phyloP scores from a whole-genome alignment of 2,113 vertebrate genomes.

The Pampusana beccarii region DNA sequence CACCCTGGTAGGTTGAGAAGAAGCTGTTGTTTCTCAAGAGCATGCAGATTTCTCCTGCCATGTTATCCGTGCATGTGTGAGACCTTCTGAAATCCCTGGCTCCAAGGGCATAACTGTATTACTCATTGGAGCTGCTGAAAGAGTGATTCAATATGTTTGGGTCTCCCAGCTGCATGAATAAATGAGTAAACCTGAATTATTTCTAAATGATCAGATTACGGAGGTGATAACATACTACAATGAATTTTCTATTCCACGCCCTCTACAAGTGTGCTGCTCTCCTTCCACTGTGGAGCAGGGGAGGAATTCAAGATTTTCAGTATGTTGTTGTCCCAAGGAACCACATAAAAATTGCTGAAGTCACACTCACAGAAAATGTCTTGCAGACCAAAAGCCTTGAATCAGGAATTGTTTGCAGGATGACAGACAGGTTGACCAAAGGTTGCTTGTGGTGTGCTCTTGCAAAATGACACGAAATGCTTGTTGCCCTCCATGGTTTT shows the following conservation, averaged over 20 bases:
- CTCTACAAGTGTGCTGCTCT: background rate
- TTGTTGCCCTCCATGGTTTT: background rate
- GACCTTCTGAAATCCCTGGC: background rate
- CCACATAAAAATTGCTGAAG: background rate
- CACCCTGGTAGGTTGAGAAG: background rate
- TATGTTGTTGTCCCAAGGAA: background rate
- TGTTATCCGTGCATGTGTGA: background rate
- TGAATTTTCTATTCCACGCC: background rate
- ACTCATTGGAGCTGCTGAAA: background rate
- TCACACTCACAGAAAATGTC: background rate
- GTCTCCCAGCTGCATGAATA: constrained; percentile 12
- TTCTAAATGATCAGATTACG: background rate
- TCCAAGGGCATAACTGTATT: background rate
- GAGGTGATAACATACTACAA: background rate
- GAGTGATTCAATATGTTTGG: constrained; percentile 33
- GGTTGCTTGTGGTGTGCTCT: background rate
- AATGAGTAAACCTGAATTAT: constrained; percentile 33
- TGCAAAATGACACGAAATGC: background rate
- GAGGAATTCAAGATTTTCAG: background rate
- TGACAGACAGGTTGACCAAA: constrained; percentile 44
- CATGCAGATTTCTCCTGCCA: background rate
- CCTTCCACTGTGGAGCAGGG: background rate
- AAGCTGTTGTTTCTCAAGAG: background rate
- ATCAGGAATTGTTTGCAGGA: constrained; percentile 1
- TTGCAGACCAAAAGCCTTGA: background rate